Conservation (phyloP, 2,888 invertebrate species). For the Conomelus anceps region DNA sequence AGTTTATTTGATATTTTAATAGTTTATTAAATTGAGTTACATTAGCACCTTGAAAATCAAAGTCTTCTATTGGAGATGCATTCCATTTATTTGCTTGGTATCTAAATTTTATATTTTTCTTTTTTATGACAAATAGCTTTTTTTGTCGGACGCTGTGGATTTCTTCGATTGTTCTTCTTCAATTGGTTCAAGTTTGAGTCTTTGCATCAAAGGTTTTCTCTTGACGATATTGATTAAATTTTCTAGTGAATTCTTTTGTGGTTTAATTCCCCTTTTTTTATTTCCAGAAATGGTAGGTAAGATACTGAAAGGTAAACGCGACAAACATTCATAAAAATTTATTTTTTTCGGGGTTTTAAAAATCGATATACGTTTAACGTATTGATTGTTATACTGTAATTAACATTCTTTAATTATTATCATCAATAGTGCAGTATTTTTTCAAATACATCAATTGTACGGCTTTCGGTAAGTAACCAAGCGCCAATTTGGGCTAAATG, state of each 20-base stretch:
- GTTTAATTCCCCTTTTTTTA: not conserved
- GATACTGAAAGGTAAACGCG: not conserved
- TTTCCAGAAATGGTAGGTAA: not conserved
- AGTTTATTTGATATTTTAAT: too few species aligned
- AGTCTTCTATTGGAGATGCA: too few species aligned
- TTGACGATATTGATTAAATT: not conserved
- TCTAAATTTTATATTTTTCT: not conserved
- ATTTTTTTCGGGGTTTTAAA: too few species aligned
- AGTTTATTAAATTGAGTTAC: not conserved
- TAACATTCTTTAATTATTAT: too few species aligned
- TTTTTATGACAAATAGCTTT: not conserved
- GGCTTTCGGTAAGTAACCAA: too few species aligned
- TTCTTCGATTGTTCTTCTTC: not conserved
- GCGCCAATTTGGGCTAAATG: too few species aligned
- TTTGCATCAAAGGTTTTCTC: not conserved
- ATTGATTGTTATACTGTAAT: too few species aligned
- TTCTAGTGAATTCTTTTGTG: not conserved
- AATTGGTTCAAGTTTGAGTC: not conserved
- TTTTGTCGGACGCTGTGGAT: not conserved
- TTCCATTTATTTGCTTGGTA: not conserved
- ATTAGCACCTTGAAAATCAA: not conserved
- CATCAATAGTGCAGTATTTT: too few species aligned
- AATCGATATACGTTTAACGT: too few species aligned
- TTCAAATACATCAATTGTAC: too few species aligned
- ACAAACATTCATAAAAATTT: not conserved